These are phyloP conservation scores for Staurois parvus DNA, from an alignment of 2,797 vertebrate genomes.

Conservation along the genomic window DNA sequence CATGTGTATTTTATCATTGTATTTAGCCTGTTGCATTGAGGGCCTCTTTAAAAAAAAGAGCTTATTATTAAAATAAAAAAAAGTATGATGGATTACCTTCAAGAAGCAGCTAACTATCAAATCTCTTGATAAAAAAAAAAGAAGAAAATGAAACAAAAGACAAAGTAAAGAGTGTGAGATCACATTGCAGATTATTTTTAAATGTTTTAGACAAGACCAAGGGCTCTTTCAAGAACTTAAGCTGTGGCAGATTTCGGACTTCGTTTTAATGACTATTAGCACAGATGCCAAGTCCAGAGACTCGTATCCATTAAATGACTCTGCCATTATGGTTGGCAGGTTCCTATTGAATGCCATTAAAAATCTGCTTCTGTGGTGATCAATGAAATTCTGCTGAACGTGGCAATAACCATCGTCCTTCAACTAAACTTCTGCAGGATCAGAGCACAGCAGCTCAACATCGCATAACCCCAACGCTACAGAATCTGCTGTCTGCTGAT, in stretches of 20 bases:
- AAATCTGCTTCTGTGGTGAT: constrained; percentile 51
- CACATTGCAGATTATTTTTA: neutral
- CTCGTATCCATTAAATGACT: constrained; percentile 47
- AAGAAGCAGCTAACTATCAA: neutral
- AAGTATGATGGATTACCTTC: neutral
- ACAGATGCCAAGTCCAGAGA: constrained; percentile 50
- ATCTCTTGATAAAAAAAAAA: neutral
- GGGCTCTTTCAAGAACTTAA: constrained; percentile 5
- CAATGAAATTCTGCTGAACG: constrained; percentile 56
- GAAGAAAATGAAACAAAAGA: neutral
- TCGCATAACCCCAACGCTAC: neutral
- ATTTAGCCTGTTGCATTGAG: neutral
- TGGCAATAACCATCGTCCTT: constrained; percentile 37
- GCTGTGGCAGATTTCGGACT: constrained; percentile 16
- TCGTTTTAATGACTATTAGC: constrained; percentile 22
- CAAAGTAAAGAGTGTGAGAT: neutral
- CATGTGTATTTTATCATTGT: too few species aligned
- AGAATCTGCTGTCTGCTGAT: neutral
- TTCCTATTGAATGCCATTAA: constrained; percentile 51
- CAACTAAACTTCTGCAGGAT: constrained; percentile 34
- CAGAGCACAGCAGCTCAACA: neutral
- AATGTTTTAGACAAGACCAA: neutral
- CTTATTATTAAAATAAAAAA: too few species aligned
- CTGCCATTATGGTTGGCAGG: constrained; percentile 49
- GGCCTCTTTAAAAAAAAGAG: too few species aligned